Conservation (phyloP, 2,888 invertebrate species). For the Lycia hirtaria region DNA sequence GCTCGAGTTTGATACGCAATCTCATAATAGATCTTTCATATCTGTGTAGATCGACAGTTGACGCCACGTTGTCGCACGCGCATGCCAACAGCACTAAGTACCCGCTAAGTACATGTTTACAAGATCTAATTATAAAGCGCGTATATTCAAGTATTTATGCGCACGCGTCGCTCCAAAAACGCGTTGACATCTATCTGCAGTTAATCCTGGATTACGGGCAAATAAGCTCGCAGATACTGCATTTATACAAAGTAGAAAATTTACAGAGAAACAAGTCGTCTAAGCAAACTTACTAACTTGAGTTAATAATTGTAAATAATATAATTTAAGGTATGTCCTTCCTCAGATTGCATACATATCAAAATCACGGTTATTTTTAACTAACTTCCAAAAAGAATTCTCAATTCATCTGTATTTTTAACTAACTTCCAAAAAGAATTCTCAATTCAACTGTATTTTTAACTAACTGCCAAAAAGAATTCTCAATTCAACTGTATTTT, state of each 20-base stretch:
- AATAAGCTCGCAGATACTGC: constrained; percentile 58
- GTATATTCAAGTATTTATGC: constrained; percentile 68
- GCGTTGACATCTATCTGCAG: constrained; percentile 67
- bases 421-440: too few relatives aligned
- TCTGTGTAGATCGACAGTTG: background rate
- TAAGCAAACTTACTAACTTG: too few relatives aligned
- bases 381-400: too few relatives aligned
- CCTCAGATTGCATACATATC: too few relatives aligned
- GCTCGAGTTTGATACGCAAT: too few relatives aligned
- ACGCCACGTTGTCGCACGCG: background rate
- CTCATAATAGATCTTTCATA: constrained; percentile 27
- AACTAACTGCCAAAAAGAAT: too few relatives aligned
- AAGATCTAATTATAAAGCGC: constrained; percentile 15
- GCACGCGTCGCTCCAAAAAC: constrained; percentile 65
- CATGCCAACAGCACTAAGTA: background rate
- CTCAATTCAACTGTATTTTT: too few relatives aligned
- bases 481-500: too few relatives aligned
- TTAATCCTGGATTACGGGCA: constrained; percentile 65
- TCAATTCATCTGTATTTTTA: too few relatives aligned
- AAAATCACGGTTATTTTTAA: too few relatives aligned
- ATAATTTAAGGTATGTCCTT: too few relatives aligned
- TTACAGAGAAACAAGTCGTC: background rate
- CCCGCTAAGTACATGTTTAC: constrained; percentile 7
- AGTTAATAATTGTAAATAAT: too few relatives aligned
- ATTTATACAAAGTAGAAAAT: constrained; percentile 42